Evolutionary conservation across 2,888 invertebrate species (phyloP).

Genomic region (Carcina quercana): DNA sequence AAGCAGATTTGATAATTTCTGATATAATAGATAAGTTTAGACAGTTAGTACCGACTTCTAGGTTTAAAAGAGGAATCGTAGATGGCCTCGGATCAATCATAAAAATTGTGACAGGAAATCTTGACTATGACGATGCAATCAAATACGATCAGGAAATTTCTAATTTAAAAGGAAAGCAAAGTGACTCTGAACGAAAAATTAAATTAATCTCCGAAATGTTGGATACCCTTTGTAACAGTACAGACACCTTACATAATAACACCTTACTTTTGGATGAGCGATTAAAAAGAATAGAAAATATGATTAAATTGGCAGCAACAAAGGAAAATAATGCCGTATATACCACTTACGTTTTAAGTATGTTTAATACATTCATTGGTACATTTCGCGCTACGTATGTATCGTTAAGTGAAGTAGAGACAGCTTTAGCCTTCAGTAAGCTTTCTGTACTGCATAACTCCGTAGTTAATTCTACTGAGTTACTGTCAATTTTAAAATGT

Average conservation of each 20-base stretch:
- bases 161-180: not conserved
- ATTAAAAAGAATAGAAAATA: not conserved
- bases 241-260: not conserved
- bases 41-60: not conserved
- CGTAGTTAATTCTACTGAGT: slow-evolving; percentile 1
- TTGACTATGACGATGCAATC: not conserved
- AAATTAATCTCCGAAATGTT: not conserved
- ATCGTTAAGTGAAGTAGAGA: slow-evolving; percentile 4
- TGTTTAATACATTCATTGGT: slow-evolving; percentile 3
- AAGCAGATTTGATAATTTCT: not conserved
- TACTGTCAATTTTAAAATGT: not conserved
- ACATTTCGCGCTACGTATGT: slow-evolving; percentile 2
- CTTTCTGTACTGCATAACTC: slow-evolving; percentile 6
- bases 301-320: not conserved
- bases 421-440: slow-evolving; percentile 3
- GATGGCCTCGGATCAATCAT: not conserved
- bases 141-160: not conserved
- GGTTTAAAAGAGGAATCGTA: not conserved
- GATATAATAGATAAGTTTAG: not conserved
- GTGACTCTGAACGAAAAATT: not conserved
- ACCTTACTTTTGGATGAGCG: too few species aligned
- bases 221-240: not conserved
- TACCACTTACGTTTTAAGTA: not conserved
- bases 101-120: not conserved
- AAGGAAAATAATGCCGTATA: not conserved